Conservation (phyloP, 2,797 vertebrate genomes). For the Tauraco hartlaubi region DNA sequence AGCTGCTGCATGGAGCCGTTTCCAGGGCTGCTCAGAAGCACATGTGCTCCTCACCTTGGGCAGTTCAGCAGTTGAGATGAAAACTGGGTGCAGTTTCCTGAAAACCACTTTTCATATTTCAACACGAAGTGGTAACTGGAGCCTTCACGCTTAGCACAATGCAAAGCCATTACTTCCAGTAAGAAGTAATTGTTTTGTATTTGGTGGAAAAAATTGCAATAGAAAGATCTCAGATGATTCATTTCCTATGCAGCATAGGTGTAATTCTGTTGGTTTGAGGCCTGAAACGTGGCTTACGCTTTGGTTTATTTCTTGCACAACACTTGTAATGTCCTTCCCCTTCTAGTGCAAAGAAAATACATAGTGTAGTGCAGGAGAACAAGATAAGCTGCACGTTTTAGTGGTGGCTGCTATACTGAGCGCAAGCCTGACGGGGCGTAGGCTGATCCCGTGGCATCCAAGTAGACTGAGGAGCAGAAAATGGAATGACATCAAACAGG, state of each 20-base stretch:
- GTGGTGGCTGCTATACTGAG: fast-evolving
- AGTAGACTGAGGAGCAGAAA: not conserved
- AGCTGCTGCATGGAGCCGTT: not conserved
- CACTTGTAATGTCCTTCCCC: not conserved
- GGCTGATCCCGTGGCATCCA: not conserved
- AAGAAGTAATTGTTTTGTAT: constrained; percentile 24
- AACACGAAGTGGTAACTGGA: not conserved
- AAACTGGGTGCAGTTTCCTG: constrained; percentile 62
- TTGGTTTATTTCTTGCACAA: constrained; percentile 61
- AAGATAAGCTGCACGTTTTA: not conserved
- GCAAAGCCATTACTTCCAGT: constrained; percentile 26
- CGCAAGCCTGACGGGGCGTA: fast-evolving
- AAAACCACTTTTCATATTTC: constrained; percentile 19
- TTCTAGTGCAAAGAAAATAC: not conserved
- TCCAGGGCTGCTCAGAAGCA: not conserved
- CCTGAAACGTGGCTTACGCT: not conserved
- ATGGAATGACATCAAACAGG: not conserved
- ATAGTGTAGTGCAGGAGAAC: not conserved
- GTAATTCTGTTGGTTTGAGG: constrained; percentile 52
- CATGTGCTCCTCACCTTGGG: not conserved
- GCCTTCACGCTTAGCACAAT: not conserved
- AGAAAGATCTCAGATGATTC: constrained; percentile 59
- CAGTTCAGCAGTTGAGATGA: constrained; percentile 31
- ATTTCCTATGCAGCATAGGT: constrained; percentile 61
- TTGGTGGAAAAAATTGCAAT: constrained; percentile 21